phyloP scores from a whole-genome alignment of 1,140 invertebrate species.

The Penaeus japonicus region DNA sequence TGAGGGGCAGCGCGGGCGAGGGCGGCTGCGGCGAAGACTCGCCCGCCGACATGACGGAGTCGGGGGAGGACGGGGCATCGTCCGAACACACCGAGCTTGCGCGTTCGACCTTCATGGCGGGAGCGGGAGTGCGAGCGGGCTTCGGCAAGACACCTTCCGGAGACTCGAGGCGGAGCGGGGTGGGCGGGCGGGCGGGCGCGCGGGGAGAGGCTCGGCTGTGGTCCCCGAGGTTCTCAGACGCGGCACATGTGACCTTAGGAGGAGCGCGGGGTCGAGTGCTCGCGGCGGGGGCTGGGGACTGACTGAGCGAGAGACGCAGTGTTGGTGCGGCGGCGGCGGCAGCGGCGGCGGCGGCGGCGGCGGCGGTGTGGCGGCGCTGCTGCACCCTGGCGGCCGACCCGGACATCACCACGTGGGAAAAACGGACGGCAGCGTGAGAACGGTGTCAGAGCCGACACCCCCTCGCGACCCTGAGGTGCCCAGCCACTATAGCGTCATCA shows the following conservation, averaged over 20 bases:
- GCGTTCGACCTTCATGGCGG: slow-evolving; percentile 56
- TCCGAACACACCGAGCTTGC: slow-evolving; percentile 53
- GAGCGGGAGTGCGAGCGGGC: neutral
- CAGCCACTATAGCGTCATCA: no score
- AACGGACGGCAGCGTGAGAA: slow-evolving; percentile 46
- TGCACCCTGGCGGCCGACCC: slow-evolving; percentile 20
- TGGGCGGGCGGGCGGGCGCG: no score
- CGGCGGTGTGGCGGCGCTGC: neutral
- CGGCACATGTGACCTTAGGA: slow-evolving; percentile 22
- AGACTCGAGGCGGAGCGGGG: neutral
- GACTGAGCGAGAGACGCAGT: neutral
- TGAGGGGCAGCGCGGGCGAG: slow-evolving; percentile 41
- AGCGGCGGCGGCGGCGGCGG: no score
- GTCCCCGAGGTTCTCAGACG: neutral
- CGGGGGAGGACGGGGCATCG: slow-evolving; percentile 53
- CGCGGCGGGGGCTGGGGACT: neutral
- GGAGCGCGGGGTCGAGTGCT: neutral
- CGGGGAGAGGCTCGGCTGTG: no score
- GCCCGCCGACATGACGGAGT: slow-evolving; percentile 46
- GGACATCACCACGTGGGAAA: slow-evolving; percentile 45
- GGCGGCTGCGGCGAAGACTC: slow-evolving; percentile 48
- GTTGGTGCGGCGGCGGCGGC: neutral
- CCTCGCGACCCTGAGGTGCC: neutral
- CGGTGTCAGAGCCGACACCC: slow-evolving; percentile 38
- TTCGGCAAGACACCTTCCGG: neutral